Evolutionary conservation across 2,888 invertebrate genomes (phyloP).

Genomic region (Agriotes lineatus): DNA sequence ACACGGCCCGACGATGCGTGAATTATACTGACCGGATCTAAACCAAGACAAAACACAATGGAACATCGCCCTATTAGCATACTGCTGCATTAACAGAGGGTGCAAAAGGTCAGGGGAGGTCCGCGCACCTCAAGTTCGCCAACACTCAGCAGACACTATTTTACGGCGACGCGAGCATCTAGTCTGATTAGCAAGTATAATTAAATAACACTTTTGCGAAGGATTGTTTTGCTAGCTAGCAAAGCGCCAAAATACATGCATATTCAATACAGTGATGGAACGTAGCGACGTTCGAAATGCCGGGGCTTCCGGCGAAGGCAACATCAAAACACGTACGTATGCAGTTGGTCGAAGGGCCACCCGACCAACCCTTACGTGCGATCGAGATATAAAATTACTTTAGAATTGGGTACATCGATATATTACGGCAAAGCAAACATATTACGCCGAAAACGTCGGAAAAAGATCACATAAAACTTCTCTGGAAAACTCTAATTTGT

Average conservation of each 20-base stretch:
- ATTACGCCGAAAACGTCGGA: no score
- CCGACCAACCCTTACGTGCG: no score
- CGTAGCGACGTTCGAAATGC: not conserved
- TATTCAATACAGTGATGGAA: conserved; percentile 33
- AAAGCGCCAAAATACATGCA: conserved; percentile 33
- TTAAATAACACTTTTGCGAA: conserved; percentile 41
- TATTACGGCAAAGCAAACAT: no score
- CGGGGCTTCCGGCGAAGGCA: no score
- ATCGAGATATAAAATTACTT: no score
- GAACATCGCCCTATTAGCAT: conserved; percentile 50
- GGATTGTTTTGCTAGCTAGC: conserved; percentile 37
- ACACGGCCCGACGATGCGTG: conserved; percentile 43
- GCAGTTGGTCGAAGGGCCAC: no score
- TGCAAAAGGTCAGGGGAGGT: conserved; percentile 43
- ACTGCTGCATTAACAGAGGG: conserved; percentile 47
- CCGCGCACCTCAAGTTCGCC: conserved; percentile 31
- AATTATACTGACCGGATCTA: conserved; percentile 48
- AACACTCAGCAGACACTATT: conserved; percentile 28
- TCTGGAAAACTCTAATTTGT: no score
- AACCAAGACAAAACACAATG: conserved; percentile 48
- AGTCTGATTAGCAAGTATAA: conserved; percentile 43
- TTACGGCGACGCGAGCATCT: conserved; percentile 24
- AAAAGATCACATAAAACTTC: no score
- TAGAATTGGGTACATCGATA: no score
- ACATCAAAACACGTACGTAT: no score